phyloP scores from a whole-genome alignment of 2,888 invertebrate species.

The Eledona agricola region DNA sequence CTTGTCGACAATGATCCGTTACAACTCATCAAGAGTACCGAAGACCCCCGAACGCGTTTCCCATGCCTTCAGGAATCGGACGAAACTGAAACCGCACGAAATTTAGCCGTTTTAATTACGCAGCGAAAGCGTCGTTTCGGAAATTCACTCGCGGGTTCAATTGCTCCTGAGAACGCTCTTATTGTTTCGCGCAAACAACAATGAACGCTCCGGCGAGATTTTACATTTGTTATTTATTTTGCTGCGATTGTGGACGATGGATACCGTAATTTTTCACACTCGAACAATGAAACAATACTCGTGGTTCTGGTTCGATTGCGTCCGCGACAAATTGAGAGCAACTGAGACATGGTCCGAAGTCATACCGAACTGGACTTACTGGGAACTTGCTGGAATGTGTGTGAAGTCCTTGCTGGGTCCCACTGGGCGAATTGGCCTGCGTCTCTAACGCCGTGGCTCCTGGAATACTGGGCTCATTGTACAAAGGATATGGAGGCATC shows the following conservation, averaged over 20 bases:
- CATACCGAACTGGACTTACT: too few species aligned
- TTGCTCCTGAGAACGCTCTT: slow-evolving; percentile 39
- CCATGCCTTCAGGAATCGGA: too few species aligned
- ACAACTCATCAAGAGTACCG: too few species aligned
- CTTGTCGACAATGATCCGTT: too few species aligned
- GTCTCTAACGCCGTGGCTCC: slow-evolving; percentile 63
- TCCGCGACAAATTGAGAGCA: too few species aligned
- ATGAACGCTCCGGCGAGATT: slow-evolving; percentile 16
- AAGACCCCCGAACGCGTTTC: too few species aligned
- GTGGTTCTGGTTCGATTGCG: too few species aligned
- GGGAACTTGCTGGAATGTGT: slow-evolving; percentile 84
- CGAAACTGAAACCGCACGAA: too few species aligned
- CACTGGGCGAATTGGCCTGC: slow-evolving; percentile 60
- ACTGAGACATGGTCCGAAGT: too few species aligned
- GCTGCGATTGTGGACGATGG: slow-evolving; percentile 3
- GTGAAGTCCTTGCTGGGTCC: slow-evolving; percentile 66
- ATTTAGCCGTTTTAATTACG: too few species aligned
- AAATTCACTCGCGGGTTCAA: slow-evolving; percentile 20
- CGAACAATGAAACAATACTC: slow-evolving; percentile 1
- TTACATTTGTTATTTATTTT: slow-evolving; percentile 4
- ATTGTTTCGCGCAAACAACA: slow-evolving; percentile 34
- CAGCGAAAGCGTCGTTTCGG: neutral
- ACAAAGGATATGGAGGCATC: slow-evolving; percentile 74
- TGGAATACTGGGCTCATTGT: slow-evolving; percentile 67
- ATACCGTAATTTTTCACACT: slow-evolving; percentile 4